Base-by-base conservation (phyloP, 2,888 invertebrate genomes). In the Ctena decussata region DNA sequence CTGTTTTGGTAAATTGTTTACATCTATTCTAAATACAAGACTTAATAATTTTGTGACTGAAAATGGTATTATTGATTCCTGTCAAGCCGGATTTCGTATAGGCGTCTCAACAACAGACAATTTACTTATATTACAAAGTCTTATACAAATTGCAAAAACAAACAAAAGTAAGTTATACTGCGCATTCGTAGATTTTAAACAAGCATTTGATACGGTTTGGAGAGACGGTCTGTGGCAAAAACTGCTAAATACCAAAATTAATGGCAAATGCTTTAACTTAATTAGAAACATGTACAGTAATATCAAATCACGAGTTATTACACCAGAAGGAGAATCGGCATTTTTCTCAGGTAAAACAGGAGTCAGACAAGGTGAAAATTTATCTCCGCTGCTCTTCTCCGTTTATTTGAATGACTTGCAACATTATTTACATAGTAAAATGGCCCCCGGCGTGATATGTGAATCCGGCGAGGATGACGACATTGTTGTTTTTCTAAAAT, bases 131-230 rank as follows among this genome's bases (percentile, higher is more conserved):
- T n/a, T 71, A 1, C 57, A 75, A 8, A 75, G 21, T 21, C 32
- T 80, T 6, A 80, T 80, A 30, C 41, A 73, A 18, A n/a, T 79
- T 39, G 11, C n/a, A 72, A 53, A 49, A 8, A 35, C 60, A 35
- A 65, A n/a, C 15, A 81, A 76, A 71, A 8, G 69, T 8, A 76
- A 81, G 39, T 21, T 76, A 12, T 73, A 57, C 21, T 72, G 76
- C 53, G 77, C 77, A 32, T 82, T 72, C 44, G 77, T 82, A 32
- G 82, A 82, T 35, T 60, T 77, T n/a, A 77, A 77, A 77, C 76
- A 77, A 57, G 77, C 57, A 0, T 82, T 82, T 35, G 77, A 82
- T 35, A 77, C 82, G 32, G 82, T 72, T 1, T 82, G 82, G 77
- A 77, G 77, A 73, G 11, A 24, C 24, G 72, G 77, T 0, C 24